Evolutionary conservation across 2,888 invertebrate species (phyloP).

Genomic region (Hypsopygia costalis): DNA sequence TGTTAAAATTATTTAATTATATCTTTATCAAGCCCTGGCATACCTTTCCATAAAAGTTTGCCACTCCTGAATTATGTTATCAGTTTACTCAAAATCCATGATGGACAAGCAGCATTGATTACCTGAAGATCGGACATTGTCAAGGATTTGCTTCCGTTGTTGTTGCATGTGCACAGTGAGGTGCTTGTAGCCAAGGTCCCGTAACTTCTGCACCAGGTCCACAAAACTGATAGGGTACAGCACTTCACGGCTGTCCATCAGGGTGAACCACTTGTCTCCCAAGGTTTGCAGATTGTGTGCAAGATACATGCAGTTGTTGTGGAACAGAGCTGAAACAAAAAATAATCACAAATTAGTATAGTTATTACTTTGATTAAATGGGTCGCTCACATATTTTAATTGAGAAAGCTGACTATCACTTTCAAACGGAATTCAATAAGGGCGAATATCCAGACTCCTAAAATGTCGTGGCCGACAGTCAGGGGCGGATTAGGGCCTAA

Average conservation of each 20-base stretch:
- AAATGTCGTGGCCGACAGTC: too few relatives aligned
- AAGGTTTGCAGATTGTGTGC: slow-evolving; percentile 86
- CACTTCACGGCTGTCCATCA: slow-evolving; percentile 77
- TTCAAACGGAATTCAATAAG: too few relatives aligned
- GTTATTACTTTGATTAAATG: neutral
- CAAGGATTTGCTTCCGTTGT: slow-evolving; percentile 87
- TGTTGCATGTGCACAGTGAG: slow-evolving; percentile 87
- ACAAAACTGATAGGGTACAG: slow-evolving; percentile 83
- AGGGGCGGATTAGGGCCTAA: too few relatives aligned
- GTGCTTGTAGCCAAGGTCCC: slow-evolving; percentile 84
- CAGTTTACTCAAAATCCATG: too few relatives aligned
- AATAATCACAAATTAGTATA: neutral
- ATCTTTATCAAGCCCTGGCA: too few relatives aligned
- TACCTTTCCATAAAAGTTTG: too few relatives aligned
- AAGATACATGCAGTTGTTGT: slow-evolving; percentile 96
- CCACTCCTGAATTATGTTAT: too few relatives aligned
- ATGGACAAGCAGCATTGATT: too few relatives aligned
- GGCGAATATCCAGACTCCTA: too few relatives aligned
- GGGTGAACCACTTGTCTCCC: slow-evolving; percentile 83
- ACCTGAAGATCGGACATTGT: slow-evolving; percentile 89
- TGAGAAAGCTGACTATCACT: too few relatives aligned
- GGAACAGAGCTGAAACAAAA: slow-evolving; percentile 85
- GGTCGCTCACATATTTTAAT: too few relatives aligned
- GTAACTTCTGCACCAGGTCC: slow-evolving; percentile 84
- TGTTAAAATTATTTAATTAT: too few relatives aligned